phyloP scores from a whole-genome alignment of 2,113 vertebrate genomes.

The Austrofundulus limnaeus region DNA sequence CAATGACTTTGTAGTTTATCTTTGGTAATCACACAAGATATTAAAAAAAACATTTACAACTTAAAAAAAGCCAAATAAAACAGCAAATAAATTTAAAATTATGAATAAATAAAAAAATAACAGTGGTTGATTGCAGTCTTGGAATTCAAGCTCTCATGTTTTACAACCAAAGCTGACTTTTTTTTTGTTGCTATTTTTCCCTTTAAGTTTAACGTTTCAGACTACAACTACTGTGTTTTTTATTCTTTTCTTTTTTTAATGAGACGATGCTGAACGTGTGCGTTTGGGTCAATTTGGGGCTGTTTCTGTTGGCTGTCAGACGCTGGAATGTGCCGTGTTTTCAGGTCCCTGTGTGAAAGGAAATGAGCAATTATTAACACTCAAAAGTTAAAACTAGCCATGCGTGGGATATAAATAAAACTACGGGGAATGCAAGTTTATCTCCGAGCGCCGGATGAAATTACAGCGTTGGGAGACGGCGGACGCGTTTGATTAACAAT shows the following conservation, averaged over 20 bases:
- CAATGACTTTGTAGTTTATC: slow-evolving; percentile 92
- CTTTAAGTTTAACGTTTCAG: slow-evolving; percentile 7
- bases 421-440: slow-evolving; percentile 63
- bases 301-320: slow-evolving; percentile 47
- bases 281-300: slow-evolving; percentile 47
- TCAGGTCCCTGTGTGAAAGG: slow-evolving; percentile 27
- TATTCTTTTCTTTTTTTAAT: slow-evolving; percentile 36
- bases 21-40: slow-evolving; percentile 95
- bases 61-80: slow-evolving; percentile 76
- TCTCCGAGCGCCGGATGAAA: slow-evolving; percentile 53
- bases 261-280: slow-evolving; percentile 47
- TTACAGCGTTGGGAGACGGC: slow-evolving; percentile 43
- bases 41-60: slow-evolving; percentile 80
- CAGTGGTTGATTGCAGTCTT: slow-evolving; percentile 82
- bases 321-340: slow-evolving; percentile 71
- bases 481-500: slow-evolving; percentile 55
- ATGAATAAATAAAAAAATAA: slow-evolving; percentile 82
- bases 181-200: neutral
- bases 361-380: slow-evolving; percentile 61
- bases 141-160: slow-evolving; percentile 64
- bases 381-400: slow-evolving; percentile 48
- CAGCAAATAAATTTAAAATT: slow-evolving; percentile 69
- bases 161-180: slow-evolving; percentile 2
- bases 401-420: slow-evolving; percentile 60
- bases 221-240: slow-evolving; percentile 8